These are phyloP conservation scores for Menura novaehollandiae DNA, from an alignment of 2,113 vertebrate species.

Conservation along the genomic window DNA sequence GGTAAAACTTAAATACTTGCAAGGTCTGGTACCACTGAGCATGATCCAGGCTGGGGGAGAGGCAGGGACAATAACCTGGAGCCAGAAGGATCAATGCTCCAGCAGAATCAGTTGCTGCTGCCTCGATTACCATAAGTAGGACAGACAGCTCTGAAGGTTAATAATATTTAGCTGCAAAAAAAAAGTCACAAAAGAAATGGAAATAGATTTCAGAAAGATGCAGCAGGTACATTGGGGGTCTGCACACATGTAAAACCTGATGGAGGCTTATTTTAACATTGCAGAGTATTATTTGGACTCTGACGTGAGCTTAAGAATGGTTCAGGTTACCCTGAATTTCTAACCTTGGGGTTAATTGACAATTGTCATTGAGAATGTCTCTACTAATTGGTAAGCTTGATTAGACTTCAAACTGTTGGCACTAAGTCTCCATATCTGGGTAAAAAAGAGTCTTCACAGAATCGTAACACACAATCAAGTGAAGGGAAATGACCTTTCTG, in stretches of 20 bases:
- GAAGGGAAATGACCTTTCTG: constrained; percentile 34
- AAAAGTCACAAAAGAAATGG: background rate
- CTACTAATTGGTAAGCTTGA: constrained; percentile 43
- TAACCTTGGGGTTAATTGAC: constrained; percentile 56
- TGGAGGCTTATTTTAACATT: constrained; percentile 10
- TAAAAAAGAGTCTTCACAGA: background rate
- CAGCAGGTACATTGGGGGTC: background rate
- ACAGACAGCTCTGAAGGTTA: constrained; percentile 12
- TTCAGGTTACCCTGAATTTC: constrained; percentile 3
- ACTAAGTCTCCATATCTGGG: background rate
- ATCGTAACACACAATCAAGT: constrained; percentile 11
- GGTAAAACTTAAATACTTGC: background rate
- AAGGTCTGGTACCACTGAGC: background rate
- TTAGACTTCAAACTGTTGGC: constrained; percentile 2
- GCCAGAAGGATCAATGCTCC: background rate
- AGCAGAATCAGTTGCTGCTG: background rate
- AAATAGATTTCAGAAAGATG: background rate
- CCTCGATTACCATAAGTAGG: background rate
- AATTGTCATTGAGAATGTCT: constrained; percentile 35
- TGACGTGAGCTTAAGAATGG: background rate
- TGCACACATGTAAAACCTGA: background rate
- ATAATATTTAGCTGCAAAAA: background rate
- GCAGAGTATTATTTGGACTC: background rate
- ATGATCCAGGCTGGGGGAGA: background rate
- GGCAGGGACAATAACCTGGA: background rate